Evolutionary conservation across 2,113 vertebrate genomes (phyloP).

Genomic region (Nothocercus julius): DNA sequence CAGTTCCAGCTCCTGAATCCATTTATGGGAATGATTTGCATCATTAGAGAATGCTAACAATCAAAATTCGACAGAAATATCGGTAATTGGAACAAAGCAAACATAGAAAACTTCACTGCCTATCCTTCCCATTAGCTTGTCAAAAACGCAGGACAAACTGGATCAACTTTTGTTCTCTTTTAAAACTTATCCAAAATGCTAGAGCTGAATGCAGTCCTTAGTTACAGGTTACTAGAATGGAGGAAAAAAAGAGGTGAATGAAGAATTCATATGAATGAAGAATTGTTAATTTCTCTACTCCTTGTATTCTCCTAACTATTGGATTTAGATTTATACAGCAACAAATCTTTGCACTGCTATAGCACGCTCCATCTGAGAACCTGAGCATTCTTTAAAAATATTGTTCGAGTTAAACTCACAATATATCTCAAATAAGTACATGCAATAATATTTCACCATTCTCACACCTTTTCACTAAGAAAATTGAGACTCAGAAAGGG

Average conservation of each 20-base stretch:
- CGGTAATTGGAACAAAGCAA: background rate
- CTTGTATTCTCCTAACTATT: background rate
- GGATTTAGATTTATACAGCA: background rate
- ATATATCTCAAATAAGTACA: background rate
- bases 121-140: background rate
- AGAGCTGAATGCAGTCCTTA: background rate
- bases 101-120: background rate
- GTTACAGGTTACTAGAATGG: background rate
- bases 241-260: background rate
- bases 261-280: background rate
- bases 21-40: background rate
- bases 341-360: background rate
- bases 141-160: background rate
- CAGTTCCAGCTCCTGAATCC: background rate
- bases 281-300: background rate
- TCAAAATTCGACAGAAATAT: background rate
- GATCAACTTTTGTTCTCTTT: background rate
- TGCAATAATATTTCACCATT: background rate
- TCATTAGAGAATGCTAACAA: background rate
- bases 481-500: background rate
- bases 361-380: background rate
- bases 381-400: background rate
- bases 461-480: background rate
- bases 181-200: background rate
- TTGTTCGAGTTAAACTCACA: background rate